Conservation (phyloP, 2,888 invertebrate genomes). For the Tachina lurida region DNA sequence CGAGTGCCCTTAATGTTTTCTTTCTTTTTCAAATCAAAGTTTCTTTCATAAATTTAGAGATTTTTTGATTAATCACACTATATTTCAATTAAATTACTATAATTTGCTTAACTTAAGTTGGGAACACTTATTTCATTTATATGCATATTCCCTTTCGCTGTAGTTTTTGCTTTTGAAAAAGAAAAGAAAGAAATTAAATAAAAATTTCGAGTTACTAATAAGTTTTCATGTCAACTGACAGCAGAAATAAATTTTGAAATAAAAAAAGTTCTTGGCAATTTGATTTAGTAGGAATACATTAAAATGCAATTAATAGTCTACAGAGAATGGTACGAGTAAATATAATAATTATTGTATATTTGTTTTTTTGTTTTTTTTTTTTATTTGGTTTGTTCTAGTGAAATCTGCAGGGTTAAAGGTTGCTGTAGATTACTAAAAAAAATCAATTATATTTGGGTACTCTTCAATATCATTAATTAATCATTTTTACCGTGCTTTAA, state of each 20-base stretch:
- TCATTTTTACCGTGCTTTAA: no score
- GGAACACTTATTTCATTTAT: constrained; percentile 47
- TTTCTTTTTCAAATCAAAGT: not conserved
- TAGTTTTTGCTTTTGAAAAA: not conserved
- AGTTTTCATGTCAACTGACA: constrained; percentile 64
- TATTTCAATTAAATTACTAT: constrained; percentile 66
- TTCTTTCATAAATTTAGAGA: not conserved
- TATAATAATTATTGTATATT: no score
- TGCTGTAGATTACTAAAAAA: no score
- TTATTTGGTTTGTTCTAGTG: no score
- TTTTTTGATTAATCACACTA: constrained; percentile 63
- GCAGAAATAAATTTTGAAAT: constrained; percentile 49
- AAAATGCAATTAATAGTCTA: constrained; percentile 45
- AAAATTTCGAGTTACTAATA: constrained; percentile 38
- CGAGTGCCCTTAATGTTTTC: not conserved
- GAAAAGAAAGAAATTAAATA: constrained; percentile 5
- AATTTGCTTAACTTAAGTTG: constrained; percentile 59
- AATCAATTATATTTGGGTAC: no score
- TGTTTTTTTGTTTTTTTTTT: no score
- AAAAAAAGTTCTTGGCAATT: constrained; percentile 5
- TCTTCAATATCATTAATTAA: no score
- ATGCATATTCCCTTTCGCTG: constrained; percentile 6
- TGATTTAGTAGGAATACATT: constrained; percentile 42
- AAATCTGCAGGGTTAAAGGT: no score
- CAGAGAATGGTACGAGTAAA: not conserved